Base-by-base conservation (phyloP, 1,140 invertebrate species). In the Steinernema feltiae region DNA sequence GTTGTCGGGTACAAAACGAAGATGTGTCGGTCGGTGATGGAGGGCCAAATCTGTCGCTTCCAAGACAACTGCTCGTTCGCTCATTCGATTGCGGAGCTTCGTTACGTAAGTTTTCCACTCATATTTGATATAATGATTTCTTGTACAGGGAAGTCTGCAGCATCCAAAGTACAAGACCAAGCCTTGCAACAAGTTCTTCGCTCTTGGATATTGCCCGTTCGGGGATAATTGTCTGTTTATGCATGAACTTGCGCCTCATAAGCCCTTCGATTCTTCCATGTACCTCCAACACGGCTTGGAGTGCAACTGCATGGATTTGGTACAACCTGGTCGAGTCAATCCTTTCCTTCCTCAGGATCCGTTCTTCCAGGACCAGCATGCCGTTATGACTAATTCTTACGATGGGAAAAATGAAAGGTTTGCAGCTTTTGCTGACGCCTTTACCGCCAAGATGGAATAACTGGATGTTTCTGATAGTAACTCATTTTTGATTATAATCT, bases 181-280 rank as follows among this genome's bases (percentile, higher is more conserved):
- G 27, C 24, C 63, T 17, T 72, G 63, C 35, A 74, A 69, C 21
- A 69, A 74, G 17, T 74, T 74, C 24, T 74, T 69, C 17, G 70
- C 32, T 0, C 32, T 27, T 17, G 73, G 73, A 29, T 74, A 48
- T 53, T 74, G 73, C 29, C 73, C 73, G 1, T 74, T 74, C 41
- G 73, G 73, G 7, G 73, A 74, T 30, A 30, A 46, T 48, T 74
- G 73, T 46, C 48, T 48, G 2, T 74, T 74, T 24, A 46, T 74
- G 2, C 73, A 74, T 31, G 35, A 41, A 18, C 7, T 41, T 7
- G 7, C 35, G 35, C 7, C 35, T n/a, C n/a, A n/a, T n/a, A n/a
- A n/a, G n/a, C n/a, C n/a, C n/a, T n/a, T n/a, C n/a, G n/a, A n/a
- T n/a, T n/a, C n/a, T n/a, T n/a, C n/a, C n/a, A n/a, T n/a, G n/a